These are phyloP conservation scores for Girardia tigrina DNA, from an alignment of 2,888 invertebrate species.

Conservation along the genomic window DNA sequence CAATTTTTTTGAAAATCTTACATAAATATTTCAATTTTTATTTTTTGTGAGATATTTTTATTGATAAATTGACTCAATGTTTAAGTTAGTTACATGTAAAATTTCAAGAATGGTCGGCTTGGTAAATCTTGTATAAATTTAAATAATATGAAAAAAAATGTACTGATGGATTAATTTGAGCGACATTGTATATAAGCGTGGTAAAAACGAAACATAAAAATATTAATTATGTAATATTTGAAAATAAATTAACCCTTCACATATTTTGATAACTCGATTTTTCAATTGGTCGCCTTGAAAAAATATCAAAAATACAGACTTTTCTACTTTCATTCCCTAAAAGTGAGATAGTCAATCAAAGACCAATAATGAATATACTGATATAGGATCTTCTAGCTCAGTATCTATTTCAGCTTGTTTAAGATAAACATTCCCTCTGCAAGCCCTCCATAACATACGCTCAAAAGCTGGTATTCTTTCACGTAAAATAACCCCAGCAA, in stretches of 20 bases:
- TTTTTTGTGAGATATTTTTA: no score
- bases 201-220: neutral
- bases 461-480: slow-evolving; percentile 93
- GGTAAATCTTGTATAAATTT: no score
- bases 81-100: no score
- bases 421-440: slow-evolving; percentile 80
- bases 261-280: slow-evolving; percentile 91
- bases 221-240: neutral
- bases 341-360: neutral
- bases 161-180: no score
- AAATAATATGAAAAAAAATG: no score
- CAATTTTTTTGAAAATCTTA: no score
- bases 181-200: no score
- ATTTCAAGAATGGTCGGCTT: no score
- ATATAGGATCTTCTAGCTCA: slow-evolving; percentile 71
- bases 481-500: slow-evolving; percentile 87
- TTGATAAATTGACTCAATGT: no score
- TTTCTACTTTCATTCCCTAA: slow-evolving; percentile 74
- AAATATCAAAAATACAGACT: slow-evolving; percentile 73
- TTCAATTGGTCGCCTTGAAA: slow-evolving; percentile 92
- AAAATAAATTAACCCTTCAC: slow-evolving; percentile 63
- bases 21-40: no score
- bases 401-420: slow-evolving; percentile 82
- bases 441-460: slow-evolving; percentile 89
- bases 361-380: slow-evolving; percentile 52